Conservation (phyloP, 2,797 vertebrate species). For the Ctenopoma kingsleyae region DNA sequence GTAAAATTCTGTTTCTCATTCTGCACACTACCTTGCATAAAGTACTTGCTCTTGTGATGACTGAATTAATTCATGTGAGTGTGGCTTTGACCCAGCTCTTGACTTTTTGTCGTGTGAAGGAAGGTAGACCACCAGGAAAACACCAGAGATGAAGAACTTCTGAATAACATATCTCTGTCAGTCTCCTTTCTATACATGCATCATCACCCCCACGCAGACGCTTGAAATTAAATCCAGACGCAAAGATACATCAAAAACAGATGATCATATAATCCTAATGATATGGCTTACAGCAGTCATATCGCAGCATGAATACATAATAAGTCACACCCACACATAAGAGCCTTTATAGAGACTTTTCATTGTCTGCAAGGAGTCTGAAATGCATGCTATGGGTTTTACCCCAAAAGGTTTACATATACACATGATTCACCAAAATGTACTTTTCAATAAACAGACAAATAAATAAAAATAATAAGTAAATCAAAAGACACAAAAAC, state of each 20-base stretch:
- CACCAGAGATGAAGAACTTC: conserved; percentile 1
- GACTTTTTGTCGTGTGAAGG: not conserved
- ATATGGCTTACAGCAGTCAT: conserved; percentile 20
- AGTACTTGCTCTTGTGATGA: not conserved
- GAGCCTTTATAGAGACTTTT: conserved; percentile 28
- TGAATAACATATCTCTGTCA: conserved; percentile 1
- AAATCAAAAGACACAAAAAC: conserved; percentile 31
- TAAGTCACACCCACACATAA: conserved; percentile 32
- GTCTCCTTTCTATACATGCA: not conserved
- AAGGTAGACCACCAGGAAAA: not conserved
- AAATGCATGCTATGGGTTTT: conserved; percentile 1
- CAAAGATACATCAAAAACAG: conserved; percentile 33
- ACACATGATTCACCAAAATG: not conserved
- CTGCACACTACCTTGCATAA: not conserved
- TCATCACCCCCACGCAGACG: conserved; percentile 2
- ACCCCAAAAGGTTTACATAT: not conserved
- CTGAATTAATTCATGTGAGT: not conserved
- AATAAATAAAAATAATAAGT: conserved; percentile 23
- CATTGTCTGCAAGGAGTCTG: conserved; percentile 21
- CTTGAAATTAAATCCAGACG: conserved; percentile 26
- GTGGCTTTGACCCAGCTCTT: not conserved
- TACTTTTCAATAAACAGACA: not conserved
- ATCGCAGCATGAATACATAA: conserved; percentile 31
- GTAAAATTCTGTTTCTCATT: not conserved
- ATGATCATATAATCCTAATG: conserved; percentile 34